Conservation (phyloP, 1,140 invertebrate genomes). For the Matsumurasca onukii region DNA sequence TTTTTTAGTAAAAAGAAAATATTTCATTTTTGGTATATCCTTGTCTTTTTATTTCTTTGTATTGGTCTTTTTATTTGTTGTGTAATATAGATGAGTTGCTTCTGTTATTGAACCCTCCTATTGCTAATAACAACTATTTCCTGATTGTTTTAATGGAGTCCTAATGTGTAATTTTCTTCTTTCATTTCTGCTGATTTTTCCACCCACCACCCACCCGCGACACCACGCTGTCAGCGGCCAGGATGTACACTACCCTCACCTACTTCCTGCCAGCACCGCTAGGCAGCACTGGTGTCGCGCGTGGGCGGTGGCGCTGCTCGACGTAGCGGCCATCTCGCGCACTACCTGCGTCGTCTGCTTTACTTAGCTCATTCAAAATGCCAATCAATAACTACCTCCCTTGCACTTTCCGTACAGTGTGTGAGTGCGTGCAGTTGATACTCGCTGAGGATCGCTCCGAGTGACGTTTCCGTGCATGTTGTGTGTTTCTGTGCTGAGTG, state of each 20-base stretch:
- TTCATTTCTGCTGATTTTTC: too few species aligned
- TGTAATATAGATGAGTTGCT: too few species aligned
- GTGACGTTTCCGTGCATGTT: neutral
- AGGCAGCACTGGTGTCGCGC: slow-evolving; percentile 1
- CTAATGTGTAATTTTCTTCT: too few species aligned
- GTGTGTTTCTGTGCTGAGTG: neutral
- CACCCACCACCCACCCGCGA: too few species aligned
- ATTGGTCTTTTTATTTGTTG: too few species aligned
- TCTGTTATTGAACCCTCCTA: too few species aligned
- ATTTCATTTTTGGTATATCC: too few species aligned
- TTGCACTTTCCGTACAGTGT: slow-evolving; percentile 22
- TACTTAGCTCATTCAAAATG: slow-evolving; percentile 40
- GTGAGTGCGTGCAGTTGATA: slow-evolving; percentile 1
- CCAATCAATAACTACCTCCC: slow-evolving; percentile 39
- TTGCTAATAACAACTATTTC: too few species aligned
- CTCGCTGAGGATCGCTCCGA: neutral
- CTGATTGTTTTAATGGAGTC: too few species aligned
- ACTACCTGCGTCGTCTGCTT: slow-evolving; percentile 29
- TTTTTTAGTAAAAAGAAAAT: too few species aligned
- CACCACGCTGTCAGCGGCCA: too few species aligned
- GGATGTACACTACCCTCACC: neutral
- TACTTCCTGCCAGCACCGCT: neutral
- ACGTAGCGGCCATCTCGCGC: neutral
- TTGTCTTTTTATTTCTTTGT: too few species aligned
- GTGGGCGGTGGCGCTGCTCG: slow-evolving; percentile 16